These are phyloP conservation scores for Pantherophis alleghaniensis DNA, from an alignment of 2,797 vertebrate species.

Conservation along the genomic window DNA sequence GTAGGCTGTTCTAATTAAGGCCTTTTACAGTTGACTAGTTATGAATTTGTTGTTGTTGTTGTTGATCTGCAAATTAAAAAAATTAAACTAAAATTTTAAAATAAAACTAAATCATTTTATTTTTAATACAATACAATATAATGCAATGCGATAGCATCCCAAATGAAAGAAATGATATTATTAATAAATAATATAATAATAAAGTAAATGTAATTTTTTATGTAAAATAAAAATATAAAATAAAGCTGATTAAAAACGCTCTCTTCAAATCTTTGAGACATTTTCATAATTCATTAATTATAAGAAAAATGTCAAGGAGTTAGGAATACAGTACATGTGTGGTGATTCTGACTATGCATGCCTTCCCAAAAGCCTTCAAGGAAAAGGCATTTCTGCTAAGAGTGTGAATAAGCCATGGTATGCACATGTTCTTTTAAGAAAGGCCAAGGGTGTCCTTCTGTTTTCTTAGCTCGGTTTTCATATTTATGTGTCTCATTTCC, in stretches of 20 bases:
- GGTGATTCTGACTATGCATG: constrained; percentile 60
- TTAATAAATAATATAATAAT: not conserved
- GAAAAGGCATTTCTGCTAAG: constrained; percentile 88
- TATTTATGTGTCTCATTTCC: constrained; percentile 99
- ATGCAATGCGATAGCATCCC: not conserved
- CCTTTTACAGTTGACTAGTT: not conserved
- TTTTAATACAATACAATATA: not conserved
- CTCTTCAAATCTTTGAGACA: constrained; percentile 56
- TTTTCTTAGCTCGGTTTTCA: constrained; percentile 87
- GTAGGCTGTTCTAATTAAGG: not conserved
- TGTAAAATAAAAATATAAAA: not conserved
- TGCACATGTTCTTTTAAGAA: constrained; percentile 91
- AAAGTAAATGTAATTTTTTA: not conserved
- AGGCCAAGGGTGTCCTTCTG: constrained; percentile 94
- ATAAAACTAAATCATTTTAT: not conserved
- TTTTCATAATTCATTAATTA: constrained; percentile 60
- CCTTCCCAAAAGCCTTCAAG: constrained; percentile 63
- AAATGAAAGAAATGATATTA: constrained; percentile 27
- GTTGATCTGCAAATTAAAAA: not conserved
- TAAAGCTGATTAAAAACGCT: constrained; percentile 37
- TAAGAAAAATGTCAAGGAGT: constrained; percentile 52
- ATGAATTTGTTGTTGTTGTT: not conserved
- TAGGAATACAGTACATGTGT: constrained; percentile 41
- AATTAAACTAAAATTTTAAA: not conserved
- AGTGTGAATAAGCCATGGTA: constrained; percentile 91